A percentile compares a stretch with the other conserved stretches of the same genome.
Conservation (phyloP, 2,888 invertebrate genomes). For the Pyralis farinalis region DNA sequence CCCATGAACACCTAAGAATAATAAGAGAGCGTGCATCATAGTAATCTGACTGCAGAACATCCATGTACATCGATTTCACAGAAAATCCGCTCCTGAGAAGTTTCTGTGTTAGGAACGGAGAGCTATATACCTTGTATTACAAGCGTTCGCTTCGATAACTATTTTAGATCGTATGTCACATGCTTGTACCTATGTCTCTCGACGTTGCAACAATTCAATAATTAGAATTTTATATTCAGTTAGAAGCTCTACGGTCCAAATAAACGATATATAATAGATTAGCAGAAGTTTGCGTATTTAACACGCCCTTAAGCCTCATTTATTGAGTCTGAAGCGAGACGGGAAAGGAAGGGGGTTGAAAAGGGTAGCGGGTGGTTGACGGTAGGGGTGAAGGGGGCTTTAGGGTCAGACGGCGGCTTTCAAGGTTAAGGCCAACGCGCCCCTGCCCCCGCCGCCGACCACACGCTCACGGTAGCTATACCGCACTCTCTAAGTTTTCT, state of each 20-base stretch:
- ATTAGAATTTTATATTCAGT: too few relatives aligned
- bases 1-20: too few relatives aligned
- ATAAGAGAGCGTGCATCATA: too few relatives aligned
- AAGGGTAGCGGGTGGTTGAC: conserved; percentile 28
- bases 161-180: too few relatives aligned
- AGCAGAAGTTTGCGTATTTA: conserved; percentile 44
- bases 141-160: too few relatives aligned
- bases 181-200: too few relatives aligned
- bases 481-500: background rate
- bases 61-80: too few relatives aligned
- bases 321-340: conserved; percentile 44
- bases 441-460: conserved; percentile 24
- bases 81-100: too few relatives aligned
- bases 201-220: too few relatives aligned
- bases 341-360: conserved; percentile 31
- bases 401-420: conserved; percentile 69
- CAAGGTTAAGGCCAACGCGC: conserved; percentile 73
- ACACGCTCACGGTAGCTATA: conserved; percentile 8
- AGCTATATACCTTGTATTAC: too few relatives aligned
- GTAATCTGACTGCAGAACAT: too few relatives aligned
- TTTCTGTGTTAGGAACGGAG: too few relatives aligned
- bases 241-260: background rate
- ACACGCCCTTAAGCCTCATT: conserved; percentile 54
- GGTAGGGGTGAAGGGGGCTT: conserved; percentile 33
- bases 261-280: conserved; percentile 16